Conservation (phyloP, 1,140 invertebrate species). For the Dryas iulia region DNA sequence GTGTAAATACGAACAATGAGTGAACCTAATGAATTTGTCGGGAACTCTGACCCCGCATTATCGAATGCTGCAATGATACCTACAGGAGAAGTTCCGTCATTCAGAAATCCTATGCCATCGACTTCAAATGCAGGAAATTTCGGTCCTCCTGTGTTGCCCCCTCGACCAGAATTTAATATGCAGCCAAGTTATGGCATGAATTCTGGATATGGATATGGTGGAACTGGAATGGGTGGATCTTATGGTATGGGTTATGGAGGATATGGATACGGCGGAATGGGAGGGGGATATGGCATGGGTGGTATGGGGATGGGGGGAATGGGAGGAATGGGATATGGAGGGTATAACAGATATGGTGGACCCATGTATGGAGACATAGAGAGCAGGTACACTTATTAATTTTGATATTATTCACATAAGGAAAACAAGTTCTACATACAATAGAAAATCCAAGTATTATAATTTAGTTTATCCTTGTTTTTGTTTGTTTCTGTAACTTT, state of each 20-base stretch:
- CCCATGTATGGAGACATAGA: slow-evolving; percentile 82
- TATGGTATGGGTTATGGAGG: slow-evolving; percentile 45
- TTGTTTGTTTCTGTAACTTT: background rate
- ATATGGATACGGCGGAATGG: slow-evolving; percentile 35
- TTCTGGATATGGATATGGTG: slow-evolving; percentile 42
- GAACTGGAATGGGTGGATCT: slow-evolving; percentile 37
- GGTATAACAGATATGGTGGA: slow-evolving; percentile 75
- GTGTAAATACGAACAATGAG: slow-evolving; percentile 47
- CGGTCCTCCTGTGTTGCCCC: slow-evolving; percentile 54
- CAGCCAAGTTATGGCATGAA: slow-evolving; percentile 38
- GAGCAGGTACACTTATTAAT: slow-evolving; percentile 74
- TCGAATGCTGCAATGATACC: slow-evolving; percentile 43
- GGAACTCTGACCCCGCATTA: slow-evolving; percentile 52
- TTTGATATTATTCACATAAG: slow-evolving; percentile 20
- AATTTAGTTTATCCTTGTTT: background rate
- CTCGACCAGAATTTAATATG: slow-evolving; percentile 51
- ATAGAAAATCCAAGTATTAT: background rate
- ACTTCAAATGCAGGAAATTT: slow-evolving; percentile 36
- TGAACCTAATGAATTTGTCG: slow-evolving; percentile 53
- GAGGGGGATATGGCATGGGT: slow-evolving; percentile 50
- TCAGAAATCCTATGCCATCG: slow-evolving; percentile 51
- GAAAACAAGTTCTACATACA: slow-evolving; percentile 10
- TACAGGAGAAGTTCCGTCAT: slow-evolving; percentile 40
- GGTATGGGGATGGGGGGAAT: slow-evolving; percentile 56
- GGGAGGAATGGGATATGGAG: slow-evolving; percentile 58